Evolutionary conservation across 2,888 invertebrate species (phyloP), one percentile per base, ranked within the genome.

Genomic region (Peribatodes rhomboidaria): DNA sequence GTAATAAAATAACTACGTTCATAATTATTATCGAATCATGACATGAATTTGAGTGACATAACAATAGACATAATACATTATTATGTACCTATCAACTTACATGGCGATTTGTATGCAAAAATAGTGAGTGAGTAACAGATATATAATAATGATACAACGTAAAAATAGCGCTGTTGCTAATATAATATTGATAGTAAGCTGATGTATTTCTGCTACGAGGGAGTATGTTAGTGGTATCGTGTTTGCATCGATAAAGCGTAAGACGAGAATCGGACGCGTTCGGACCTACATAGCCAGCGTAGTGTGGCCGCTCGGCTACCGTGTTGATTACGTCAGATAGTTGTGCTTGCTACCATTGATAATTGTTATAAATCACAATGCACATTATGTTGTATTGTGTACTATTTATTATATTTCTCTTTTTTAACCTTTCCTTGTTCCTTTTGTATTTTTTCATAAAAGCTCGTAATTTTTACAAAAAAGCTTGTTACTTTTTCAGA

Each of bases 201-300:
- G 14, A 13, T 44, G 20, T 53, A 59, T 66, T 59, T 68, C 58
- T 39, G 50, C 60, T 61, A 54, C 46, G 47, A 62, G 52, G 42
- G 33, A 14, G 47, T 31, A 55, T n/a, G 41, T 35, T 52, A 52
- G 39, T 50, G 27, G 54, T 60, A 62, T 68, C 61, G 53, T 62
- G 65, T 73, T 65, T 66, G 52, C 68, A 67, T 68, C 67, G 61
- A 67, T 70, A 74, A 64, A 72, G 67, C 70, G 74, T 74, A 77
- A 80, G 77, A 76, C 76, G 73, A 75, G 76, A 74, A 77, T 73
- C 66, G 67, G 70, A 72, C 69, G 68, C 69, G 70, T 65, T 47
- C 67, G 71, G 81, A 88, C 91, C 91, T 88, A 89, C 83, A 86
- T 89, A 84, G 49, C 71, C 88, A 85, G 72, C 81, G 83, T 88